phyloP scores from a whole-genome alignment of 1,140 invertebrate species.

The Drosophila parvula region DNA sequence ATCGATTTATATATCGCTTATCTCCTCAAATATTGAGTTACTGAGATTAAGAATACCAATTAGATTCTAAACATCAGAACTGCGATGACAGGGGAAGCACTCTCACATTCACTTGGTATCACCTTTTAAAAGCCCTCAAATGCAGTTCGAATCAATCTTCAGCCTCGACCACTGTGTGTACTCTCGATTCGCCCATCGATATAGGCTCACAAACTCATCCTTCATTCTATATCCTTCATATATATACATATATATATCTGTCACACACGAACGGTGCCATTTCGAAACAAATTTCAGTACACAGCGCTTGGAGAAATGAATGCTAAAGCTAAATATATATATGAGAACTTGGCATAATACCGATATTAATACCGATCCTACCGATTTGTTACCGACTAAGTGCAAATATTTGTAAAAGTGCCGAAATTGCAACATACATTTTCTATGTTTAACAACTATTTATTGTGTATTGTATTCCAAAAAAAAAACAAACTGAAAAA shows the following conservation, averaged over 20 bases:
- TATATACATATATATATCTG: constrained; percentile 6
- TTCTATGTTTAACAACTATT: constrained; percentile 74
- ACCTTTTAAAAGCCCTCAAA: not conserved
- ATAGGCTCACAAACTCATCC: constrained; percentile 26
- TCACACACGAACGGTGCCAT: constrained; percentile 45
- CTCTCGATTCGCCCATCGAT: constrained; percentile 13
- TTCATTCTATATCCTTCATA: constrained; percentile 26
- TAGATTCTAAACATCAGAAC: not conserved
- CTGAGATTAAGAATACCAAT: not conserved
- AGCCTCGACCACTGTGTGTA: constrained; percentile 9
- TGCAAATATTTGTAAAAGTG: constrained; percentile 53
- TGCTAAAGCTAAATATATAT: constrained; percentile 78
- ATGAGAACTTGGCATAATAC: constrained; percentile 54
- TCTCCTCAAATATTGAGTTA: not conserved
- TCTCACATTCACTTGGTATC: constrained; percentile 1
- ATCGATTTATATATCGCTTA: too few species aligned
- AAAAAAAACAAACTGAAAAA: constrained; percentile 31
- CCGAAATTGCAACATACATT: constrained; percentile 51
- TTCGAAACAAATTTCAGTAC: constrained; percentile 56
- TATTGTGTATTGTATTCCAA: constrained; percentile 80
- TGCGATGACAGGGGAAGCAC: not conserved
- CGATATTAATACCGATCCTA: constrained; percentile 53
- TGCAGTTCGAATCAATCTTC: not conserved
- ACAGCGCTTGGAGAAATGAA: constrained; percentile 78
- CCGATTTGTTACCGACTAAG: constrained; percentile 64